Evolutionary conservation across 1,140 invertebrate genomes (phyloP).

Genomic region (Stenopsyche tienmushanensis): DNA sequence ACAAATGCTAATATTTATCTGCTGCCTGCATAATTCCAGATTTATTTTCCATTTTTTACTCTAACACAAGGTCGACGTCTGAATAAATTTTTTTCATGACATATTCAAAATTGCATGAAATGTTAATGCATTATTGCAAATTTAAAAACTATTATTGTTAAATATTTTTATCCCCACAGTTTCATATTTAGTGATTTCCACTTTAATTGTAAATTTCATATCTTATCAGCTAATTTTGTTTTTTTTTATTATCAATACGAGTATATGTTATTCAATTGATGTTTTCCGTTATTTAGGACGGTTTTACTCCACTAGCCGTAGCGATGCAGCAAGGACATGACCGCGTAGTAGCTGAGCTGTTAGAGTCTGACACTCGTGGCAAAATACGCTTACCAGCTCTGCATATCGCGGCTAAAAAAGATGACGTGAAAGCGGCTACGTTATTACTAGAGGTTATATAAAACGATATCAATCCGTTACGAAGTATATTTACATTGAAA

Average conservation of each 20-base stretch:
- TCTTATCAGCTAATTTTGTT: too few species aligned
- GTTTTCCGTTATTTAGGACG: too few species aligned
- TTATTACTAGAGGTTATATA: conserved; percentile 79
- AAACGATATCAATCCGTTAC: conserved; percentile 13
- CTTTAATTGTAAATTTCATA: neutral
- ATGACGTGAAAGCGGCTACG: conserved; percentile 93
- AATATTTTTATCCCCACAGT: neutral
- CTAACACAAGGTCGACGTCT: too few species aligned
- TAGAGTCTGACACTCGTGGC: conserved; percentile 92
- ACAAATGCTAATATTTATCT: too few species aligned
- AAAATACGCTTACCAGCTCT: conserved; percentile 87
- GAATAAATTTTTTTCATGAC: too few species aligned
- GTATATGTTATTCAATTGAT: too few species aligned
- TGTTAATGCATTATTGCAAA: too few species aligned
- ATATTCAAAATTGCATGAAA: too few species aligned
- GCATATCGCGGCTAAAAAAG: conserved; percentile 99
- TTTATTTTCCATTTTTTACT: too few species aligned
- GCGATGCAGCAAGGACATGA: conserved; percentile 99
- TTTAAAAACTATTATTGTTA: too few species aligned
- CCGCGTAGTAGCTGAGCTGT: conserved; percentile 91
- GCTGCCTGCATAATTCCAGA: too few species aligned
- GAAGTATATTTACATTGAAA: conserved; percentile 5
- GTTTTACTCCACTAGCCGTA: conserved; percentile 97
- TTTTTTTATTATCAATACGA: too few species aligned
- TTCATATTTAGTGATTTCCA: neutral